Evolutionary conservation across 1,140 invertebrate species (phyloP), one percentile per base, ranked within the genome.

Genomic region (Lordiphosa mommai): DNA sequence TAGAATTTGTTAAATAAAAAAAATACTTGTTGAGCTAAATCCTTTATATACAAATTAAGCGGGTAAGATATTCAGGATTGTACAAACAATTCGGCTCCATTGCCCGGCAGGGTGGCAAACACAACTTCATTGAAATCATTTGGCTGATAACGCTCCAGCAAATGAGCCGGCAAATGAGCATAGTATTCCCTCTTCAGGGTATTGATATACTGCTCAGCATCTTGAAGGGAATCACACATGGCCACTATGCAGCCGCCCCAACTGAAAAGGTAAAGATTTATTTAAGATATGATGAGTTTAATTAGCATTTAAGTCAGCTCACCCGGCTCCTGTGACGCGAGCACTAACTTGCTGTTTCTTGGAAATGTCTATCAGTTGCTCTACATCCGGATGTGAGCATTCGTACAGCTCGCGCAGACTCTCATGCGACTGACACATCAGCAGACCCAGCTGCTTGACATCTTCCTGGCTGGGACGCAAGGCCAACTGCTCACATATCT

Each of bases 181-280:
- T 93, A 95, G 87, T 94, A 96, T 34, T 93, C 90, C 56, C 93
- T 90, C 84, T 92, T 93, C 14, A 98, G 88, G 40, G 89, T 90
- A 7, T 92, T 88, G 1, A 98, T 91, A 84, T 96, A 97, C 38
- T 91, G 79, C 2, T 92, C 88, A 1, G 94, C 92, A 38, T 92
- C 91, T 17, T 93, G 91, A 40, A 92, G 90, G 0, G 93, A 91
- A 52, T 94, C 92, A 43, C 92, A 92, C 61, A 99, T 90, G 13
- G 97, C 96, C 9, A 99, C 96, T 53, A 95, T 93, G 89, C 97
- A 99, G 1, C 98, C 98, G 13, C 98, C 98, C 98, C 98, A 99
- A 13, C 96, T 96, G 72, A 7, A 89, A 88, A 61, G 53, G 46
- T 67, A 32, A 7, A 29, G 51, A 36, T 10, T 63, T 37, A 50